Evolutionary conservation across 1,140 invertebrate species (phyloP).

Genomic region (Phymorhynchus buccinoides): DNA sequence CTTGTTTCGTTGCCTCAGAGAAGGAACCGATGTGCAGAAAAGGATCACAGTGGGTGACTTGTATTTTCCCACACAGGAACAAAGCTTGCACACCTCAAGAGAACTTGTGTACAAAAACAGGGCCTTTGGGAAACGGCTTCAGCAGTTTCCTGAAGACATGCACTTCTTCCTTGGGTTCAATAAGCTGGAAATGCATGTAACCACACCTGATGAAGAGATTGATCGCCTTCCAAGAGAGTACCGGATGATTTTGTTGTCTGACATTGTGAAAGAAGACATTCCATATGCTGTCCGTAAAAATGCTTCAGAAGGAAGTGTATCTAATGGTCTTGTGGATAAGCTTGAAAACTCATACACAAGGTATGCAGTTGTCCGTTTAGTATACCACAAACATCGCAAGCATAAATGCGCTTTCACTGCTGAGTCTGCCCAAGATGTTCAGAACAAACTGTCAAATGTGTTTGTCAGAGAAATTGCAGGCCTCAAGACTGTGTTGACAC

Average conservation of each 20-base stretch:
- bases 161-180: constrained; percentile 44
- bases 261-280: constrained; percentile 51
- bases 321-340: constrained; percentile 7
- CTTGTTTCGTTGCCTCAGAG: constrained; percentile 40
- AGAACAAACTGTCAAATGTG: constrained; percentile 19
- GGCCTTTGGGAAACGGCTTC: constrained; percentile 21
- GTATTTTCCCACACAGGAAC: constrained; percentile 50
- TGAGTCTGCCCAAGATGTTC: background rate
- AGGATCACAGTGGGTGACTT: constrained; percentile 34
- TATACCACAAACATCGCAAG: constrained; percentile 29
- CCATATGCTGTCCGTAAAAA: constrained; percentile 9
- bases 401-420: background rate
- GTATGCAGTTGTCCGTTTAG: constrained; percentile 43
- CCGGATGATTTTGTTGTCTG: constrained; percentile 49
- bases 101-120: constrained; percentile 46
- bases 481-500: constrained; percentile 11
- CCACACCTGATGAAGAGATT: constrained; percentile 31
- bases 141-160: constrained; percentile 15
- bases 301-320: background rate
- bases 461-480: constrained; percentile 5
- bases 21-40: background rate
- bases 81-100: constrained; percentile 40
- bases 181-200: constrained; percentile 41
- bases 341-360: constrained; percentile 38
- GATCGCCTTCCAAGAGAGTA: constrained; percentile 44